Base-by-base conservation (phyloP, 2,113 vertebrate genomes). In the Colinus virginianus region DNA sequence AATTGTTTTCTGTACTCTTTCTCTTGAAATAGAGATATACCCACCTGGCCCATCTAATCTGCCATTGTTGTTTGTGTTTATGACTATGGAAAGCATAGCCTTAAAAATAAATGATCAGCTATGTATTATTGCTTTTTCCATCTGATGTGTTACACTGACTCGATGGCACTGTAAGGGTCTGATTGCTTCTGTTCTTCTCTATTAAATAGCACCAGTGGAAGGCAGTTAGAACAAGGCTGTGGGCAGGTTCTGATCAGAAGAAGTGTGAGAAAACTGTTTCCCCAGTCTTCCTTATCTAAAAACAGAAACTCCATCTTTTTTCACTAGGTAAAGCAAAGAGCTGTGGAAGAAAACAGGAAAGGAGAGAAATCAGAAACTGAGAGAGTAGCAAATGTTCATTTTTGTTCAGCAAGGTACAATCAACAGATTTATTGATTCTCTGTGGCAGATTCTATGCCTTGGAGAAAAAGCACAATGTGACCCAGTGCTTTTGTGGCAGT, bases 101-200 rank as follows among this genome's bases (percentile, higher is more conserved):
- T 83, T 20, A 45, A 61, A 56, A 55, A 18, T 3, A 55, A 74
- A 51, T 72, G 1, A 32, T 43, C 15, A 40, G 43, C 30, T 15
- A 20, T 8, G 14, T 58, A 56, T 72, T 68, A 56, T 82, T 1
- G 0, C 9, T 67, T 48, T 23, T 46, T 11, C 43, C n/a, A n/a
- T 36, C 23, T 67, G 64, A 56, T 5, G 13, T 32, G 25, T 40
- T 43, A 9, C n/a, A 58, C 30, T 26, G 40, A 48, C 34, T 32
- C 23, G 16, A 28, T 25, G 46, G n/a, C 5, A 32, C 0, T 1
- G 19, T 48, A 30, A 43, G 16, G 6, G 9, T 23, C 22, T 66
- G 26, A 49, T 66, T 61, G 22, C 32, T 67, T 55, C 34, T 59
- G 4, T 48, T 77, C 11, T 53, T 84, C 59, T 42, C 7, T 40